Conservation (phyloP, 2,888 invertebrate species). For the Torymus auratus region DNA sequence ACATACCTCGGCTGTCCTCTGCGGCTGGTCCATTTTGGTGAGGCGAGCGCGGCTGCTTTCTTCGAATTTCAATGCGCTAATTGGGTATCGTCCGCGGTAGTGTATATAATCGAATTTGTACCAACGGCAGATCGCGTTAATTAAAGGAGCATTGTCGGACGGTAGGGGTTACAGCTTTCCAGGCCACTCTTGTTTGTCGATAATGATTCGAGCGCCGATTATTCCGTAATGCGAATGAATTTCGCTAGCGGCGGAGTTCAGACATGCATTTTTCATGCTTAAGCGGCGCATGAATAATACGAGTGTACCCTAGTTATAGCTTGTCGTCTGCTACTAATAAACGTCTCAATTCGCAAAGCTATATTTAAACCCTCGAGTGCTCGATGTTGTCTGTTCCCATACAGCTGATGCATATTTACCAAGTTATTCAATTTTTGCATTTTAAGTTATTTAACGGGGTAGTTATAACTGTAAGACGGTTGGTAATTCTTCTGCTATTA, state of each 20-base stretch:
- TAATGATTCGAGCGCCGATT: background rate
- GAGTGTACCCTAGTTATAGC: too few species aligned
- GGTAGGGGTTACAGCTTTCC: background rate
- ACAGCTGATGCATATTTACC: too few species aligned
- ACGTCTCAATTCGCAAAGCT: too few species aligned
- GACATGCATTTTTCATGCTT: constrained; percentile 4
- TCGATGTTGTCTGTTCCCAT: too few species aligned
- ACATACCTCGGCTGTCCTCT: background rate
- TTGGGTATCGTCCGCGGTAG: constrained; percentile 10
- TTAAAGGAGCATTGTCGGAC: constrained; percentile 20
- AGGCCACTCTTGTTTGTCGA: constrained; percentile 14
- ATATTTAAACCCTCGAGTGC: too few species aligned
- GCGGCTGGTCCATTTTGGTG: background rate
- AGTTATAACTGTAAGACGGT: too few species aligned
- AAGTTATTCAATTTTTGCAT: too few species aligned
- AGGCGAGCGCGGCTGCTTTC: background rate
- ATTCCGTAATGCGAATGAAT: background rate
- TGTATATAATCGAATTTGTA: constrained; percentile 41
- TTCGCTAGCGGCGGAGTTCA: constrained; percentile 1
- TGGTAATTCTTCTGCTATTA: too few species aligned
- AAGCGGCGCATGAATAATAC: constrained; percentile 6
- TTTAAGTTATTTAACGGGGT: too few species aligned
- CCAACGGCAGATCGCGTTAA: constrained; percentile 1
- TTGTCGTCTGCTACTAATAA: too few species aligned
- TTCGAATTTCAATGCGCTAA: constrained; percentile 34